Evolutionary conservation across 2,113 vertebrate genomes (phyloP), one percentile per base, ranked within the genome.

Genomic region (Arenaria interpres): DNA sequence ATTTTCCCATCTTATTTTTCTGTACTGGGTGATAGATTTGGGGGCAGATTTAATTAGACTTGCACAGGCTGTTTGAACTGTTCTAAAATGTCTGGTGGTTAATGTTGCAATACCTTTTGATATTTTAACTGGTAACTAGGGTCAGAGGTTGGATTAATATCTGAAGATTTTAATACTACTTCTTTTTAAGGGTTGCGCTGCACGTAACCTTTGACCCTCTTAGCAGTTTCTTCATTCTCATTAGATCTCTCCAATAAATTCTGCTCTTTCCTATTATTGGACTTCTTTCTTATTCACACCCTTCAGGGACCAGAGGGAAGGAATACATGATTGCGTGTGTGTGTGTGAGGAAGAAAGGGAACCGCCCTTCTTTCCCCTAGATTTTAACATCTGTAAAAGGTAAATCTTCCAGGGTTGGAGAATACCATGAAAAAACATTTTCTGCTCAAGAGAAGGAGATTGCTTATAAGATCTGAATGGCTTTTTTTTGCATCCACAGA

Each of bases 1-100:
- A 79, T 90, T 90, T 92, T 74, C 54, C 72, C 43, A 43, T 91
- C 68, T 59, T 75, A 68, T 75, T 89, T 90, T 93, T 79, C 77
- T 64, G 19, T 54, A 50, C 27, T 75, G 39, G 71, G 35, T 90
- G 68, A 79, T 79, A 90, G 73, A 75, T 95, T 50, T 88, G 94
- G 87, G 43, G 73, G 51, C 85, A 93, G 87, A 75, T 88, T 75
- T 90, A 93, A 95, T 93, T 88, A 93, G 87, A 80, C 68, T 80
- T 51, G 81, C 81, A 89, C 37, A 84, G 77, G 22, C 62, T 60
- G 50, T 75, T 75, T 90, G 87, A 95, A 75, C 83, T 88, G 39
- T 60, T 88, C 62, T 62, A 43, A 90, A 75, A 88, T 76, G 78
- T 95, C 88, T 95, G 50, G 60, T 87, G 77, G 94, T 87, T 87